These are phyloP conservation scores for Drosophila siamana DNA, from an alignment of 2,888 invertebrate genomes.

Conservation along the genomic window DNA sequence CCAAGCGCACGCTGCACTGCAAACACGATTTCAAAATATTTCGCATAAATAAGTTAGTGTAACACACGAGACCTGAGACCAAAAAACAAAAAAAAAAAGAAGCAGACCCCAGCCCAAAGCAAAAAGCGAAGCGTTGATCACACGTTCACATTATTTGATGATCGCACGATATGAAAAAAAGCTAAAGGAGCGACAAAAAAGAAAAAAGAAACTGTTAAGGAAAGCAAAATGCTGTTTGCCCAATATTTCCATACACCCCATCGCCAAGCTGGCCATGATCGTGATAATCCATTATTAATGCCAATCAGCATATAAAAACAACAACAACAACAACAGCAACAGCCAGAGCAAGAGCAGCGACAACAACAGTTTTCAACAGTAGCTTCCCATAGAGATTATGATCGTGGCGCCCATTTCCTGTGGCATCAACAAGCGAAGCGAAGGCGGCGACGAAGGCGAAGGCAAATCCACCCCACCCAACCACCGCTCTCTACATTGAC, in stretches of 20 bases:
- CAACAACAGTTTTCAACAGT: conserved; percentile 38
- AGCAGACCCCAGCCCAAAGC: conserved; percentile 16
- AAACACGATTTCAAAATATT: conserved; percentile 83
- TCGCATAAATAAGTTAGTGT: conserved; percentile 85
- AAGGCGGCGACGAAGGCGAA: too few species aligned
- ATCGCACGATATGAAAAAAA: conserved; percentile 82
- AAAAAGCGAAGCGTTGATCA: conserved; percentile 77
- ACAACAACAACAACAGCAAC: too few species aligned
- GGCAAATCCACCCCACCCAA: conserved; percentile 31
- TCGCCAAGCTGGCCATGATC: conserved; percentile 60
- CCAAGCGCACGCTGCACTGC: conserved; percentile 76
- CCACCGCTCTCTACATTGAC: conserved; percentile 61
- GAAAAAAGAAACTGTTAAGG: conserved; percentile 48
- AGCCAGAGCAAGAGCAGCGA: conserved; percentile 30
- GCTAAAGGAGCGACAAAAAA: conserved; percentile 6
- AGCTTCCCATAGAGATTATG: conserved; percentile 77
- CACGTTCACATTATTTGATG: conserved; percentile 83
- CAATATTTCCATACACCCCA: conserved; percentile 83
- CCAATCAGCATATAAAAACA: conserved; percentile 84
- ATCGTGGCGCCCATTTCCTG: conserved; percentile 72
- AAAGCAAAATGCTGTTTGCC: conserved; percentile 57
- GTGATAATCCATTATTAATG: conserved; percentile 86
- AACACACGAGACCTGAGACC: conserved; percentile 72
- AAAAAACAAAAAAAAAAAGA: conserved; percentile 2
- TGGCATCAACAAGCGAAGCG: conserved; percentile 44